Conservation (phyloP, 2,797 vertebrate species). For the Lepilemur ruficaudatus region DNA sequence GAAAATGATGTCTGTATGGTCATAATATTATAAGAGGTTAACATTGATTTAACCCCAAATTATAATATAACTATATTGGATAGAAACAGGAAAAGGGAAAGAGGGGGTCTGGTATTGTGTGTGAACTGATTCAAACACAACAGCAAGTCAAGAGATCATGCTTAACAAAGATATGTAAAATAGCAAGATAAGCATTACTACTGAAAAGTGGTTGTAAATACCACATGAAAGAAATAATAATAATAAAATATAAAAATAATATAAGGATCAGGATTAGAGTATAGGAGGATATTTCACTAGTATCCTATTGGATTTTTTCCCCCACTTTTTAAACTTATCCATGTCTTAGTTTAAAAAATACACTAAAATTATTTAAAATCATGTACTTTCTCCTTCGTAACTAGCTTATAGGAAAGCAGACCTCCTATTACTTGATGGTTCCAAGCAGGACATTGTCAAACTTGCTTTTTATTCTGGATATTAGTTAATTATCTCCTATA, state of each 20-base stretch:
- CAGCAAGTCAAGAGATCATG: neutral
- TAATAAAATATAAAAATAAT: neutral
- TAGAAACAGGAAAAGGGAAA: neutral
- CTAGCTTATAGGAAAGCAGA: neutral
- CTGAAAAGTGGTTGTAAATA: neutral
- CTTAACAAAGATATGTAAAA: neutral
- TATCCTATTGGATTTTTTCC: neutral
- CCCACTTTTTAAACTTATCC: neutral
- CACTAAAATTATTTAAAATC: neutral
- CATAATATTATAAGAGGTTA: neutral
- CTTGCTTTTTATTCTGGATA: conserved; percentile 26
- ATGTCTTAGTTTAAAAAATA: neutral
- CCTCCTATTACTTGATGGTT: neutral
- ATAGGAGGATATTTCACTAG: neutral
- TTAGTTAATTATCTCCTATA: conserved; percentile 30
- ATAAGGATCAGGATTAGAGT: neutral
- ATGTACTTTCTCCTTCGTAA: neutral
- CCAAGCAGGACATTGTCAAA: neutral
- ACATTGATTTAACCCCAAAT: neutral
- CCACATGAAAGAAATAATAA: neutral
- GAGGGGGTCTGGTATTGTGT: neutral
- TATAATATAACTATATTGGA: neutral
- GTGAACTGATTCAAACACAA: neutral
- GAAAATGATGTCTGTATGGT: neutral
- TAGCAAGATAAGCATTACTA: neutral